Evolutionary conservation across 1,140 invertebrate species (phyloP), one percentile per base, ranked within the genome.

Genomic region (Diploscapter pachys): DNA sequence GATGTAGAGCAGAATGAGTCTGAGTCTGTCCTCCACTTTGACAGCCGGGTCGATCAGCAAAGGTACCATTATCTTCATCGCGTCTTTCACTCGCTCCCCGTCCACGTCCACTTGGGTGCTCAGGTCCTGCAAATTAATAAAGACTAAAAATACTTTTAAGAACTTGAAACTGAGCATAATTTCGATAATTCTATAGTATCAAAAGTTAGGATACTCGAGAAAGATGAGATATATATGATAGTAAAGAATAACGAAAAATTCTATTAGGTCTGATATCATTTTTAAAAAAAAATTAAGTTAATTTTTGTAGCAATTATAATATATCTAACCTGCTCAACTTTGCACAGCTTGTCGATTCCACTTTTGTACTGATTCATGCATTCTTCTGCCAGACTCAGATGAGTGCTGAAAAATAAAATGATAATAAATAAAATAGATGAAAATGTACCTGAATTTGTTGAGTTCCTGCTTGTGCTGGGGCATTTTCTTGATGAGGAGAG

Each of bases 401-500:
- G 96, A 9, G 96, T 98, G 0, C 95, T 94, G 66, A 31, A 31
- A 31, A 31, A 31, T 1, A 31, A 31, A 31, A 31, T 31, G 31
- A 31, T 31, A 31, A 31, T 31, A 31, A 31, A 31, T 31, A 31
- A 31, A 31, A 31, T 31, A 31, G 31, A 31, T 31, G 31, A 31
- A 31, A 31, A 31, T 31, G 31, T 31, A 31, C 31, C 31, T 31
- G 31, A 99, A 99, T 87, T 98, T 98, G 81, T 93, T 97, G 74
- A 99, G 87, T 86, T 99, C 97, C 87, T 99, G 99, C 86, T 99
- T 96, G 87, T 99, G 98, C 86, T 99, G 97, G 0, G 97, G 97
- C 95, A 99, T 99, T 87, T 99, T 98, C 88, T 99, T 99, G 81
- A 99, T 96, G 95, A 99, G 98, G 84, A 95, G 92, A 0, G 94